These are phyloP conservation scores for Umimayanthus chanpuru DNA, from an alignment of 92 coral and sea anemone genomes.

Conservation along the genomic window DNA sequence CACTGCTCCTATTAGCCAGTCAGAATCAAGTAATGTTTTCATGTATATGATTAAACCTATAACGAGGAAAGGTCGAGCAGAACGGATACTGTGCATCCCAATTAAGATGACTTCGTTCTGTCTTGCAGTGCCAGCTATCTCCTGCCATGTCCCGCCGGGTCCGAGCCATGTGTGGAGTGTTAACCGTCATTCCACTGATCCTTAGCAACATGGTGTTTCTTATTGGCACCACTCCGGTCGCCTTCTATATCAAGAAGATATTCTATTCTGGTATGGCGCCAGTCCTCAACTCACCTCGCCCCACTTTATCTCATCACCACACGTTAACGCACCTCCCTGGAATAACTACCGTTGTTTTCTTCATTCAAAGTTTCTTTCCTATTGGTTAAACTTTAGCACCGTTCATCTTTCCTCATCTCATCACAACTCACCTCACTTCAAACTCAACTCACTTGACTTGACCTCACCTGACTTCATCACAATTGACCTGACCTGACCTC, in stretches of 20 bases:
- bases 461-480: not conserved
- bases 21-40: too few species aligned
- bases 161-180: conserved; percentile 77
- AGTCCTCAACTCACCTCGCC: not conserved
- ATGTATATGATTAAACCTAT: too few species aligned
- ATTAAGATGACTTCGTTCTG: not conserved
- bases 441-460: not conserved
- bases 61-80: not conserved
- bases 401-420: conserved; percentile 1
- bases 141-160: conserved; percentile 83
- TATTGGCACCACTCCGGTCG: conserved; percentile 68
- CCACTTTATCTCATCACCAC: not conserved
- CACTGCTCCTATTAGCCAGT: too few species aligned
- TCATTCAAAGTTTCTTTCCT: too few species aligned
- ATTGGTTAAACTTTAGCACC: not conserved
- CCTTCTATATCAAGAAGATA: conserved; percentile 70
- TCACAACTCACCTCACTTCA: not conserved
- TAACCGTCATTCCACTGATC: conserved; percentile 62
- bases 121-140: conserved; percentile 67
- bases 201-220: conserved; percentile 95
- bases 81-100: not conserved
- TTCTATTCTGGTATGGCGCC: conserved; percentile 55
- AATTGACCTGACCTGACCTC: not conserved
- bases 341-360: too few species aligned
- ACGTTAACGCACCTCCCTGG: not conserved